A percentile compares a stretch with the other conserved stretches of the same genome.
Evolutionary conservation across 1,140 invertebrate species (phyloP).

Genomic region (Rhagoletis pomonella): DNA sequence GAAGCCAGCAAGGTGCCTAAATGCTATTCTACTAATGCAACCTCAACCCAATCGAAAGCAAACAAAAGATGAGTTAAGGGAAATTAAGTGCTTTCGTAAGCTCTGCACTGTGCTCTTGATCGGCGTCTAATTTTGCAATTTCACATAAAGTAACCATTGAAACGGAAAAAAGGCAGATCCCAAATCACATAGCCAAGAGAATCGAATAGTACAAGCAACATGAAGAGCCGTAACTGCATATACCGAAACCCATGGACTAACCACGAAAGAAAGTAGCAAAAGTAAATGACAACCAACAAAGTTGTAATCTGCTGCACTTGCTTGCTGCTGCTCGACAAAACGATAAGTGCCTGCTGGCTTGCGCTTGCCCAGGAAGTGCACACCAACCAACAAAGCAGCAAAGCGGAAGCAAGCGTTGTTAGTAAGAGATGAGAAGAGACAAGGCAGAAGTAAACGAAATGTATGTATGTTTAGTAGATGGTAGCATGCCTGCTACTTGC

Average conservation of each 20-base stretch:
- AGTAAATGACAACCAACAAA: constrained; percentile 29
- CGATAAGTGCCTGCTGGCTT: not conserved
- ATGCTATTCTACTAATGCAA: too few species aligned
- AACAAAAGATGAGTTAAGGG: too few species aligned
- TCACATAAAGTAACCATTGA: constrained; percentile 28
- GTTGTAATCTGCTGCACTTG: constrained; percentile 49
- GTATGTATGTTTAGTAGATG: not conserved
- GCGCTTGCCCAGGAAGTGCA: not conserved
- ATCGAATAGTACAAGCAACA: not conserved
- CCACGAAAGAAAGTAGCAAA: constrained; percentile 14
- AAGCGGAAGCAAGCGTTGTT: not conserved
- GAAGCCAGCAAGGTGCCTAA: too few species aligned
- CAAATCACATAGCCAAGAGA: constrained; percentile 4
- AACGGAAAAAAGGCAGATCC: not conserved
- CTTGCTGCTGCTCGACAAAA: not conserved
- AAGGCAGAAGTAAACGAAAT: not conserved
- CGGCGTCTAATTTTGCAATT: not conserved
- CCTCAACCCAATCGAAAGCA: too few species aligned
- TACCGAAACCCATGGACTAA: not conserved
- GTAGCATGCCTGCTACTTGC: not conserved
- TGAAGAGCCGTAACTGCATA: not conserved
- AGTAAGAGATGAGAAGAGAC: not conserved
- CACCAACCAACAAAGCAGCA: not conserved
- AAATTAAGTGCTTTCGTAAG: too few species aligned
- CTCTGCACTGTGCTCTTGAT: too few species aligned